These are phyloP conservation scores for Pocota personata DNA, from an alignment of 2,888 invertebrate species.

Conservation along the genomic window DNA sequence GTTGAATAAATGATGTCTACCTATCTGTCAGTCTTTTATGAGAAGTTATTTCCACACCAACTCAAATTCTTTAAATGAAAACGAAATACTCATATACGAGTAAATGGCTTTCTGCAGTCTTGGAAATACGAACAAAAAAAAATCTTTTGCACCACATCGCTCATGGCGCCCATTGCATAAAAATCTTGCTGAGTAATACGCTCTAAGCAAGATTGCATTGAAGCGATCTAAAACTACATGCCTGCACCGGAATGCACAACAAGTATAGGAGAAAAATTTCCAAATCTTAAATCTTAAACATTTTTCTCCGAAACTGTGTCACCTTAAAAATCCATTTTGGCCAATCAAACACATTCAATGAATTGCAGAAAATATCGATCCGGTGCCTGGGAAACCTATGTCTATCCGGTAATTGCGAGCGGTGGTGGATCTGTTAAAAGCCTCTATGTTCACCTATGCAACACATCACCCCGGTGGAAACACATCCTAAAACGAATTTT, in stretches of 20 bases:
- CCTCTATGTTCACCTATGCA: not conserved
- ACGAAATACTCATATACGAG: not conserved
- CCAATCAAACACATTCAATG: constrained; percentile 39
- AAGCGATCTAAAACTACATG: constrained; percentile 33
- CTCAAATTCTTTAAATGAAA: not conserved
- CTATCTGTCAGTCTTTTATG: too few species aligned
- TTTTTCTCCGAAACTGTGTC: constrained; percentile 10
- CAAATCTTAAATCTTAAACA: not conserved
- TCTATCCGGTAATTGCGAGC: constrained; percentile 1
- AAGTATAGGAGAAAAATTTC: not conserved
- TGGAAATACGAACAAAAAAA: not conserved
- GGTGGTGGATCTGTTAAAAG: constrained; percentile 19
- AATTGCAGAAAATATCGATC: constrained; percentile 32
- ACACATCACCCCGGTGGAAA: not conserved
- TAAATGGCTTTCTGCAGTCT: constrained; percentile 13
- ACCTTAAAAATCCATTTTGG: constrained; percentile 11
- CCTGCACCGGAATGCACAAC: constrained; percentile 14
- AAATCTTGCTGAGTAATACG: constrained; percentile 59
- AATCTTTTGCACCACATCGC: too few species aligned
- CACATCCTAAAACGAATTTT: constrained; percentile 26
- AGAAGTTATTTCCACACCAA: not conserved
- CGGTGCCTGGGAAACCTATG: not conserved
- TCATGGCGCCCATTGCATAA: constrained; percentile 2
- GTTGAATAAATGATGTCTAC: too few species aligned
- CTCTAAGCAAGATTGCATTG: constrained; percentile 41